Base-by-base conservation (phyloP, 1,140 invertebrate genomes). In the Diachasmimorpha longicaudata region DNA sequence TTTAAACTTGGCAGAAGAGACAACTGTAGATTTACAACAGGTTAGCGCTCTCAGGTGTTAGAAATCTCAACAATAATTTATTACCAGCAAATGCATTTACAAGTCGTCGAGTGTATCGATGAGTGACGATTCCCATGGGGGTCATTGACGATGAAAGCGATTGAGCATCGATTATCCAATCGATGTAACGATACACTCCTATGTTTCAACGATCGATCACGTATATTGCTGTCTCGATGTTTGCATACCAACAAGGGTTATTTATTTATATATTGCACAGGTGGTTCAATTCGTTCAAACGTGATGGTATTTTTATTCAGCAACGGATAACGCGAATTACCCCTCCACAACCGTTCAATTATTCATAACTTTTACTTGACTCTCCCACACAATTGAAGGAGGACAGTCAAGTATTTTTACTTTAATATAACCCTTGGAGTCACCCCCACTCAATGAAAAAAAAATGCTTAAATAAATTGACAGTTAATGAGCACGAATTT, bases 201-300 rank as follows among this genome's bases (percentile, higher is more conserved):
- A 70, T 70, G 68, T 70, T 46, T 16, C 19, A 46, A 70, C 79
- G 77, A 84, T 82, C 78, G 81, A 87, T 86, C 84, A 87, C 85
- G 85, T 85, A 85, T 83, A 76, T 39, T 0, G 79, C 75, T 78
- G 70, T 76, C 77, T 77, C 77, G 80, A 71, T 79, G 81, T 74
- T 76, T 79, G 84, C 82, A 83, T 86, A 86, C 82, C 80, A 82
- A 83, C 70, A 21, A 75, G 63, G 81, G 73, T 83, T 85, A 85
- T 85, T 86, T 86, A 86, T 86, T 86, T 87, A 86, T 63, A 72
- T 84, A 83, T 86, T 84, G 80, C 74, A 81, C 82, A 83, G 82
- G 79, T 86, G 85, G 79, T 39, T 82, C 82, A 84, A 85, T 85
- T 85, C 82, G 85, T 84, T 83, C 83, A 82, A 79, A 81, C 84